phyloP scores from a whole-genome alignment of 64 coral and sea anemone species.

The Montipora sp. region DNA sequence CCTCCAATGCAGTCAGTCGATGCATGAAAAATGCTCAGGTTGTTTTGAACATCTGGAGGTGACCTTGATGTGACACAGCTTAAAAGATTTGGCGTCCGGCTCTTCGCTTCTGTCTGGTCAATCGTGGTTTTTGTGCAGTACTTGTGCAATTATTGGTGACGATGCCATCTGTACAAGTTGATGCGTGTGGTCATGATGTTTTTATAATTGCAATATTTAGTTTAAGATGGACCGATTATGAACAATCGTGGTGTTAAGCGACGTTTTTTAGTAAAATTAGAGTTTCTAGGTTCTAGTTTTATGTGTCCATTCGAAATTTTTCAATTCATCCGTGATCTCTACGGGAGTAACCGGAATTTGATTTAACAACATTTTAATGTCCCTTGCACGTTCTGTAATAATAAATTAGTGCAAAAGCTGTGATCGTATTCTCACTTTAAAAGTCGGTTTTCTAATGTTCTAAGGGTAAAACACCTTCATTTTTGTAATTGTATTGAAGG shows the following conservation, averaged over 20 bases:
- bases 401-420: not conserved
- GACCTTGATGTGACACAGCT: not conserved
- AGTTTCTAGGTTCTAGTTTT: not conserved
- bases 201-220: not conserved
- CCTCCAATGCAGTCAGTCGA: too few species aligned
- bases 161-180: not conserved
- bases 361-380: not conserved
- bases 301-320: not conserved
- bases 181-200: not conserved
- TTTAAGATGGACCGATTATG: not conserved
- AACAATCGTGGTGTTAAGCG: not conserved
- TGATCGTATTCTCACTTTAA: not conserved
- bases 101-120: not conserved
- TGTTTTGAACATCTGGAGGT: not conserved
- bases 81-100: not conserved
- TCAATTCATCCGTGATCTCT: not conserved
- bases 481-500: too few species aligned
- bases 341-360: not conserved
- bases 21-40: not conserved
- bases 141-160: not conserved
- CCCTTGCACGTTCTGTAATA: not conserved
- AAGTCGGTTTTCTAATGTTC: not conserved
- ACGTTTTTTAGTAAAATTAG: not conserved
- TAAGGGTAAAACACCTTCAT: too few species aligned
- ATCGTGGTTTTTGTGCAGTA: not conserved